phyloP scores from a whole-genome alignment of 2,888 invertebrate genomes.

The Eudasyphora cyanicolor region DNA sequence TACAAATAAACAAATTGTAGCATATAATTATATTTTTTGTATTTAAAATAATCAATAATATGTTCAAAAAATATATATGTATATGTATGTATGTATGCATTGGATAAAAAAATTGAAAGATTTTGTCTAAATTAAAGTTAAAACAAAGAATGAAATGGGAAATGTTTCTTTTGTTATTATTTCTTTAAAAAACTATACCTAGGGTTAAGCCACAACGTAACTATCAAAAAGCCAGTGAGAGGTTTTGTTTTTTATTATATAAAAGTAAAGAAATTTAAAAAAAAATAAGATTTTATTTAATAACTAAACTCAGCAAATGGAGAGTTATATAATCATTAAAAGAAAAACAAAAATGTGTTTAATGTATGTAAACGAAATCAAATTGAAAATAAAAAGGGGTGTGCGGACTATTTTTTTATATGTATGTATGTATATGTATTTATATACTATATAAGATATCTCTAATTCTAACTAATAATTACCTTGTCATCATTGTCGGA shows the following conservation, averaged over 20 bases:
- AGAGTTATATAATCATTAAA: constrained; percentile 34
- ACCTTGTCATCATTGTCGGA: constrained; percentile 96
- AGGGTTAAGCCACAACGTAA: constrained; percentile 56
- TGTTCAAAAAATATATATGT: not conserved
- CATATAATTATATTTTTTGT: not conserved
- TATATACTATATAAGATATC: constrained; percentile 47
- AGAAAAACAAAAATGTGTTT: constrained; percentile 45
- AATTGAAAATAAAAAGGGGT: constrained; percentile 27
- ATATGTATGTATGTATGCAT: not conserved
- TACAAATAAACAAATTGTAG: constrained; percentile 27
- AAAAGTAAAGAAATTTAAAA: constrained; percentile 46
- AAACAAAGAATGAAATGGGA: constrained; percentile 15
- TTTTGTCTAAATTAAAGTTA: constrained; percentile 36
- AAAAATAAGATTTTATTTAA: constrained; percentile 45
- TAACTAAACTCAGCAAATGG: constrained; percentile 39
- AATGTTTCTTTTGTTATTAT: constrained; percentile 34
- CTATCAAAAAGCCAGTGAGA: constrained; percentile 51
- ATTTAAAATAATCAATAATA: not conserved
- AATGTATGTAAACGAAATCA: constrained; percentile 39
- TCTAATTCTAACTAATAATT: constrained; percentile 73
- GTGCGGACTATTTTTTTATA: constrained; percentile 16
- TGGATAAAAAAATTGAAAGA: constrained; percentile 29
- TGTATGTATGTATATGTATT: constrained; percentile 39
- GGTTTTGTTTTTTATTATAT: constrained; percentile 33
- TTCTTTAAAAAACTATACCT: constrained; percentile 47